Base-by-base conservation (phyloP, 2,113 vertebrate species). In the Austrofundulus limnaeus region DNA sequence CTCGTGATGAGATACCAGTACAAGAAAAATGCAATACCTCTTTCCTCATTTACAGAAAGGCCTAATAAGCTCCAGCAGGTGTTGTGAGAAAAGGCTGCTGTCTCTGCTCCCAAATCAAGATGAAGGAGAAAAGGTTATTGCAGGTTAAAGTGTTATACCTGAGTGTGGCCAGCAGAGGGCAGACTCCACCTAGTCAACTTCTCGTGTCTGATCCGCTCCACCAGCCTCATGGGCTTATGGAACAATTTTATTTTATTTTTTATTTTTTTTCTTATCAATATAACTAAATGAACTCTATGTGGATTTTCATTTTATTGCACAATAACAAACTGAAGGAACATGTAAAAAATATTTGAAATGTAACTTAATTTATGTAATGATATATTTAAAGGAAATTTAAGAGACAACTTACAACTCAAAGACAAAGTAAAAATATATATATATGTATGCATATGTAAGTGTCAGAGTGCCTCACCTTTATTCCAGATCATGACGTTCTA, bases 401-500 rank as follows among this genome's bases (percentile, higher is more conserved):
- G 38, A 51, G 38, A 63, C 48, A 54, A 54, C 43, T 63, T 3
- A 66, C 67, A 52, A 51, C 61, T 51, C 2, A n/a, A 49, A 46
- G 25, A 5, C 21, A 65, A 16, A n/a, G n/a, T n/a, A n/a, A n/a
- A 12, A 38, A 38, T 46, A 28, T 24, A 51, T 62, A 70, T 47
- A 48, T 66, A 15, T 12, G 23, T 23, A 28, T 43, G 21, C 52
- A 25, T 8, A 49, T 24, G 49, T 23, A 11, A 60, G 45, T 61
- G 46, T 75, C 48, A 69, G 76, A 81, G 67, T 25, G 46, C 59
- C 54, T 71, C 41, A 37, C 12, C 41, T 51, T 54, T 54, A 58
- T 80, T 75, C 56, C 49, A 85, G 67, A 86, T 86, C 76, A n/a
- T 74, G 74, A 80, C 76, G 73, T 83, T 78, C 68, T 82, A 81